Evolutionary conservation across 2,888 invertebrate species (phyloP), one percentile per base, ranked within the genome.

Genomic region (Drosophila mettleri): DNA sequence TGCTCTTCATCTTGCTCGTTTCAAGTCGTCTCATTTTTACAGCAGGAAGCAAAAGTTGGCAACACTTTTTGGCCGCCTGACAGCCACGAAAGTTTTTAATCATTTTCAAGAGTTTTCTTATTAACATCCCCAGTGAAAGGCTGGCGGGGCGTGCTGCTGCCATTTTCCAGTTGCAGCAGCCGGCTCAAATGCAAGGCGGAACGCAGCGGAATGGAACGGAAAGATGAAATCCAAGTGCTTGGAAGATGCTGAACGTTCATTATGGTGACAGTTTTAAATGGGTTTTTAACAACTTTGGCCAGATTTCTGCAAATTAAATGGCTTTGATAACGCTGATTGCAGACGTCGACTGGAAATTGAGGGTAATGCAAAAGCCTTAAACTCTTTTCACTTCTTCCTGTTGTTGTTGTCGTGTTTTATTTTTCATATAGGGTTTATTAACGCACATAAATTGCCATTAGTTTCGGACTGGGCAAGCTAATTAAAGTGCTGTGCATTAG

Each of bases 41-140:
- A 38, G 61, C 52, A 43, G 43, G 52, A 31, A 49, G 64, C 53
- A 73, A 69, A 76, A 78, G 70, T 77, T 78, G 63, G 69, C 72
- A 70, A 59, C 70, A 43, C 69, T 64, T 64, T 59, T 46, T 45
- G 58, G 58, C 51, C 48, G 61, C 43, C 67, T 80, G 72, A 69
- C 78, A 59, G 59, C 57, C 55, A 49, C 60, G 65, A 85, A 85
- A 85, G 86, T 87, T 85, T 87, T 85, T 87, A 86, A 85, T 87
- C 83, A 87, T 87, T 87, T 87, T 74, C 86, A 77, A 87, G 85
- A 85, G 86, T 85, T 85, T 87, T 87, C 81, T 83, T 86, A 85
- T 85, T 85, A 85, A 86, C 83, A 85, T 79, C 70, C 77, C 82
- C 55, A 71, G 60, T 57, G 60, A 69, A 60, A 71, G 58, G 53